phyloP scores from a whole-genome alignment of 1,140 invertebrate species.

The Daktulosphaira vitifoliae region DNA sequence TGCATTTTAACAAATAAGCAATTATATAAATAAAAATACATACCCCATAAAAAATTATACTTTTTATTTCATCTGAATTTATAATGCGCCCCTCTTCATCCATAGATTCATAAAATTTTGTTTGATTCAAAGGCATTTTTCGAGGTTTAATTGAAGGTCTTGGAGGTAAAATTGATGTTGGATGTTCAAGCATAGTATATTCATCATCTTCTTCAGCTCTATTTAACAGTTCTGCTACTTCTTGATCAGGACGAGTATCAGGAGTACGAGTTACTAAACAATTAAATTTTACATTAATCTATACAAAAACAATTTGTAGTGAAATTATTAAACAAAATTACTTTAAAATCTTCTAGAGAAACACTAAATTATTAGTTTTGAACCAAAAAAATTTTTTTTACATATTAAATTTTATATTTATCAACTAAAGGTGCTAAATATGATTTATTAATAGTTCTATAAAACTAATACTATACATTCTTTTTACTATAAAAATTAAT shows the following conservation, averaged over 20 bases:
- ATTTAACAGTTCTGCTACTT: conserved; percentile 45
- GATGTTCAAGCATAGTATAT: conserved; percentile 51
- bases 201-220: conserved; percentile 48
- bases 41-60: conserved; percentile 84
- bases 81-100: conserved; percentile 66
- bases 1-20: too few relatives aligned
- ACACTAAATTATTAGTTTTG: too few relatives aligned
- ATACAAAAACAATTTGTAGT: too few relatives aligned
- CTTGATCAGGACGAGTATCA: conserved; percentile 46
- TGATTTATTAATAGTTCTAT: too few relatives aligned
- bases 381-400: too few relatives aligned
- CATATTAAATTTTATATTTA: too few relatives aligned
- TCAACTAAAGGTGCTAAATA: too few relatives aligned
- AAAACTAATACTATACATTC: too few relatives aligned
- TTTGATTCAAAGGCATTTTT: conserved; percentile 59
- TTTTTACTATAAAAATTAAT: too few relatives aligned
- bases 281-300: too few relatives aligned
- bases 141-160: conserved; percentile 45
- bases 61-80: conserved; percentile 59
- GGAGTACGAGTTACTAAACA: conserved; percentile 48
- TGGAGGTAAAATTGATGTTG: conserved; percentile 44
- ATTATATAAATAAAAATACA: conserved; percentile 40
- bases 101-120: conserved; percentile 70
- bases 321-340: too few relatives aligned
- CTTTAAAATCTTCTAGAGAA: too few relatives aligned